Conservation (phyloP, 2,113 vertebrate species). For the Ranitomeya imitator region DNA sequence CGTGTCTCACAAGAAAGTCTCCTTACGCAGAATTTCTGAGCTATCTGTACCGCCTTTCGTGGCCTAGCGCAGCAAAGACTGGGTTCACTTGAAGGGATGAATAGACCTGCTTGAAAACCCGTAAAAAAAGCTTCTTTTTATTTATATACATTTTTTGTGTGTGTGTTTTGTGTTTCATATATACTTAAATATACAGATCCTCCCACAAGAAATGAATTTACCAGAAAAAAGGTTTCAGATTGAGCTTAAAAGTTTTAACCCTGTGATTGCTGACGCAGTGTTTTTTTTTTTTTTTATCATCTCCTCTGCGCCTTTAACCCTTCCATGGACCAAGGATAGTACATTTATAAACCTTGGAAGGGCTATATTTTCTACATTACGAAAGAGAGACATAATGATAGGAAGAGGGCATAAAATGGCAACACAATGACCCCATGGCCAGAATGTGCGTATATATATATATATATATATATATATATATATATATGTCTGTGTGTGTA, state of each 20-base stretch:
- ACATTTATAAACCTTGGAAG: not conserved
- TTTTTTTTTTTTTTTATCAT: not conserved
- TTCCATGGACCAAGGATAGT: not conserved
- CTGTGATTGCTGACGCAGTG: constrained; percentile 27
- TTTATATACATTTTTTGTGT: not conserved
- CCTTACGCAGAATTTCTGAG: not conserved
- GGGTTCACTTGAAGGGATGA: constrained; percentile 34
- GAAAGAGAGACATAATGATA: not conserved
- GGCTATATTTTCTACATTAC: constrained; percentile 17
- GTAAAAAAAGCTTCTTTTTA: constrained; percentile 34
- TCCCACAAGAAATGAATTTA: constrained; percentile 30
- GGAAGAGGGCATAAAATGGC: not conserved
- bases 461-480: no score
- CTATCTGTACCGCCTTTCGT: constrained; percentile 26
- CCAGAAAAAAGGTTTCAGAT: constrained; percentile 17
- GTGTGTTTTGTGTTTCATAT: constrained; percentile 29
- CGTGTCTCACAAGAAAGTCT: constrained; percentile 28
- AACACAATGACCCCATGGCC: not conserved
- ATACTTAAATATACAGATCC: constrained; percentile 46
- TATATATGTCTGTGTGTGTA: not conserved
- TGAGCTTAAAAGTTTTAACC: constrained; percentile 48
- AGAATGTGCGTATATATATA: constrained; percentile 2
- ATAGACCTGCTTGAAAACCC: constrained; percentile 42
- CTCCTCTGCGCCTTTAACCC: constrained; percentile 13
- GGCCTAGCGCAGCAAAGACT: constrained; percentile 34